These are phyloP conservation scores for Dolichomitus sp. DNA, from an alignment of 2,888 invertebrate genomes.

Conservation along the genomic window DNA sequence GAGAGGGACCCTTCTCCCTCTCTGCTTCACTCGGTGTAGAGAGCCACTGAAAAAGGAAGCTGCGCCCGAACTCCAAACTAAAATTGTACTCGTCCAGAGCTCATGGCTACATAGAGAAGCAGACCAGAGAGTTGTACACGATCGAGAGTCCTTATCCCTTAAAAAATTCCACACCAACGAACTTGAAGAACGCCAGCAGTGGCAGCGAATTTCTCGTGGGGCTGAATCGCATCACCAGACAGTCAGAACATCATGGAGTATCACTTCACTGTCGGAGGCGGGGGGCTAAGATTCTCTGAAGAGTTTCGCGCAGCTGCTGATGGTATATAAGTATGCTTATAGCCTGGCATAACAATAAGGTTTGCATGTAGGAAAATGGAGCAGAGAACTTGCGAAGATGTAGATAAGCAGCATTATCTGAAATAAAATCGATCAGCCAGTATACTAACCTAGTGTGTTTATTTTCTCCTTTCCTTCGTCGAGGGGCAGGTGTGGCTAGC, in stretches of 20 bases:
- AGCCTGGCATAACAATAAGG: conserved; percentile 29
- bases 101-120: conserved; percentile 24
- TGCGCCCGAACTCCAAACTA: conserved; percentile 51
- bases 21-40: no score
- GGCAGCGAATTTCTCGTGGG: conserved; percentile 46
- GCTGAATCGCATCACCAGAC: conserved; percentile 8
- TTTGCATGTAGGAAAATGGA: conserved; percentile 2
- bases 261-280: neutral
- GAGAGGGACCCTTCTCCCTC: no score
- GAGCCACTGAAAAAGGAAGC: conserved; percentile 58
- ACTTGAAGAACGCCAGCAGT: conserved; percentile 62
- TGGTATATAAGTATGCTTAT: conserved; percentile 37
- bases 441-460: conserved; percentile 3
- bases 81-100: conserved; percentile 46
- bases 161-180: conserved; percentile 76
- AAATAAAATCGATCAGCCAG: conserved; percentile 28
- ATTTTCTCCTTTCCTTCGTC: neutral
- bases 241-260: conserved; percentile 11
- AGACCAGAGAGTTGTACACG: conserved; percentile 36
- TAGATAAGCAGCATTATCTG: conserved; percentile 36
- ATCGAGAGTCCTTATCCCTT: conserved; percentile 52
- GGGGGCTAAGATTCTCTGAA: conserved; percentile 26
- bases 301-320: conserved; percentile 20
- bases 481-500: neutral
- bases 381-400: conserved; percentile 13